Conservation (phyloP, 2,797 vertebrate species). For the Argya squamiceps region DNA sequence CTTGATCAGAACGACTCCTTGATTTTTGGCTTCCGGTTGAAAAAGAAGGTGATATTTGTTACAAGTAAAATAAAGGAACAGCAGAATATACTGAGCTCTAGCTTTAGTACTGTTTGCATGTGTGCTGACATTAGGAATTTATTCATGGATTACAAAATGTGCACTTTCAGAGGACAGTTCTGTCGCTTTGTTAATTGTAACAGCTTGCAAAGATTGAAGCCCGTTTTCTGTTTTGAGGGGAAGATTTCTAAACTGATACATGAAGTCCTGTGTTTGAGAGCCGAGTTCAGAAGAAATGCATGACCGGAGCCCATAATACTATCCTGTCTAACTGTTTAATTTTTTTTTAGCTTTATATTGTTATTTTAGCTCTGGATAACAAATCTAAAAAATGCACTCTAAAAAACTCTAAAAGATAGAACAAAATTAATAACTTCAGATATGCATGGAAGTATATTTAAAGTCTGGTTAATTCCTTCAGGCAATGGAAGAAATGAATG, state of each 20-base stretch:
- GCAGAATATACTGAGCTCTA: not conserved
- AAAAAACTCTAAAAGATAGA: slow-evolving; percentile 30
- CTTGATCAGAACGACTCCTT: not conserved
- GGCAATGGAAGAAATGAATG: slow-evolving; percentile 98
- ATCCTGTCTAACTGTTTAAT: not conserved
- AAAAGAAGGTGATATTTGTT: not conserved
- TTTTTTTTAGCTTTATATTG: not conserved
- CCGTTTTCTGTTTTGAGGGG: not conserved
- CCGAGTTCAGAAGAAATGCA: not conserved
- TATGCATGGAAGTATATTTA: slow-evolving; percentile 57
- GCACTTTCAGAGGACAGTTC: not conserved
- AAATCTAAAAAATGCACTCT: not conserved
- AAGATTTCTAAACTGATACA: not conserved
- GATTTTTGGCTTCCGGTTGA: not conserved
- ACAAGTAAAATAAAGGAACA: not conserved
- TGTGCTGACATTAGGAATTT: not conserved
- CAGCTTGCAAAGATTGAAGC: not conserved
- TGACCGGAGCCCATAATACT: not conserved
- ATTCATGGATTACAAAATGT: not conserved
- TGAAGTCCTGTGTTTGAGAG: not conserved
- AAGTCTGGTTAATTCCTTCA: slow-evolving; percentile 73
- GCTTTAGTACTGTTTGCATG: not conserved
- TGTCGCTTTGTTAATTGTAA: not conserved
- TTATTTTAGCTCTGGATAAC: not conserved
- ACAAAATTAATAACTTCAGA: not conserved